Conservation (phyloP, 2,888 invertebrate genomes). For the Diogma glabrata region DNA sequence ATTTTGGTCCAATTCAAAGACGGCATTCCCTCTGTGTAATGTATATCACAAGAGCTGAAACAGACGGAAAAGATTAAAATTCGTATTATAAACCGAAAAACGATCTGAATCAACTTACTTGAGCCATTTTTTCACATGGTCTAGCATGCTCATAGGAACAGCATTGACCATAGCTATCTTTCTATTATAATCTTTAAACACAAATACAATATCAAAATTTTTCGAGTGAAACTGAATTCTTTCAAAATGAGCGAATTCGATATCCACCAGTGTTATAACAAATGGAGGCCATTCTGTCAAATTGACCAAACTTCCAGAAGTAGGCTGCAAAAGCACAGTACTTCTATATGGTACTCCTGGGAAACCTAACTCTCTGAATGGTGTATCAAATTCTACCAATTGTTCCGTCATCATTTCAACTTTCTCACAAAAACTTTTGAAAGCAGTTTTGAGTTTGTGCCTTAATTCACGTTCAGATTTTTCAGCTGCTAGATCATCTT, state of each 20-base stretch:
- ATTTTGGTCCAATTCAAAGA: constrained; percentile 99
- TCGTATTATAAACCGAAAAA: background rate
- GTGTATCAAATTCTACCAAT: constrained; percentile 96
- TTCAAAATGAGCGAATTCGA: constrained; percentile 97
- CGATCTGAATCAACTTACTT: constrained; percentile 55
- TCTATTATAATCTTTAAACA: constrained; percentile 93
- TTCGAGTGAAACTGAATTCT: constrained; percentile 96
- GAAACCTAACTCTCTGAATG: constrained; percentile 96
- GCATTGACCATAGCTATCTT: constrained; percentile 96
- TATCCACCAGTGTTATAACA: constrained; percentile 94
- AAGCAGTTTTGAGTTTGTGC: constrained; percentile 93
- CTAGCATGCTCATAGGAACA: constrained; percentile 98
- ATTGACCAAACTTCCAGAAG: constrained; percentile 94
- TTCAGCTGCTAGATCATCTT: constrained; percentile 97
- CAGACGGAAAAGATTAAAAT: constrained; percentile 1
- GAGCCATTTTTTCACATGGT: constrained; percentile 98
- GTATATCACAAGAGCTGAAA: constrained; percentile 84
- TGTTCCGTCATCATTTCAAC: constrained; percentile 91
- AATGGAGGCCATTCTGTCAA: constrained; percentile 99
- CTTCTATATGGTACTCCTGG: constrained; percentile 95
- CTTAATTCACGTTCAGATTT: constrained; percentile 95
- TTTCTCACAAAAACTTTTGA: constrained; percentile 97
- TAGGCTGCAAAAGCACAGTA: constrained; percentile 92
- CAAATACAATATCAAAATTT: constrained; percentile 99
- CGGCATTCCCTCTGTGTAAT: constrained; percentile 96